Conservation (phyloP, 2,797 vertebrate genomes). For the Bucorvus abyssinicus region DNA sequence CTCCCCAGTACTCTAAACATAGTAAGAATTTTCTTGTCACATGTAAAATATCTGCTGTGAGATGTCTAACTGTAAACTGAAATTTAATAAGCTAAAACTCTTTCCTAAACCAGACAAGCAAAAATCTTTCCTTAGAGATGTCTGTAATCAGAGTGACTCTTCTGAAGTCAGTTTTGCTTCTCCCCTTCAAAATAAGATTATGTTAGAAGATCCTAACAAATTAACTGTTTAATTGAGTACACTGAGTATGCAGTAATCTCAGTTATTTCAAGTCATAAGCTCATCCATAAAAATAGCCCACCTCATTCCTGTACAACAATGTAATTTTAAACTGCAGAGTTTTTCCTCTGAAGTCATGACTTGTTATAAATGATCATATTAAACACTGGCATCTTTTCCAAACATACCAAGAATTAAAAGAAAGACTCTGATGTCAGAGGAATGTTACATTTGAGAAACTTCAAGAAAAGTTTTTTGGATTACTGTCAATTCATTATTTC, state of each 20-base stretch:
- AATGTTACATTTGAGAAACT: neutral
- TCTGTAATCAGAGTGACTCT: slow-evolving; percentile 5
- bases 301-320: neutral
- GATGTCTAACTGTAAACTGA: neutral
- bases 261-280: slow-evolving; percentile 31
- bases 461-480: neutral
- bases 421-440: neutral
- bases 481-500: neutral
- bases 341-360: neutral
- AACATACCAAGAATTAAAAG: neutral
- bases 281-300: slow-evolving; percentile 20
- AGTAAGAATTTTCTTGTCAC: neutral
- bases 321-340: neutral
- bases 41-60: neutral
- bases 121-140: slow-evolving; percentile 21
- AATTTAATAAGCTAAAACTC: slow-evolving; percentile 24
- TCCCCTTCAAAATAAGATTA: slow-evolving; percentile 23
- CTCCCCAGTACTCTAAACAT: neutral
- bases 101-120: neutral
- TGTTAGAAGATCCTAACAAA: neutral
- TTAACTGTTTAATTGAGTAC: slow-evolving; percentile 31
- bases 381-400: neutral
- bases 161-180: slow-evolving; percentile 17
- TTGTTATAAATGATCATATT: neutral
- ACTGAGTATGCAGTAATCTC: neutral